These are phyloP conservation scores for Charadrius vociferus DNA, from an alignment of 2,113 vertebrate genomes.

Conservation along the genomic window DNA sequence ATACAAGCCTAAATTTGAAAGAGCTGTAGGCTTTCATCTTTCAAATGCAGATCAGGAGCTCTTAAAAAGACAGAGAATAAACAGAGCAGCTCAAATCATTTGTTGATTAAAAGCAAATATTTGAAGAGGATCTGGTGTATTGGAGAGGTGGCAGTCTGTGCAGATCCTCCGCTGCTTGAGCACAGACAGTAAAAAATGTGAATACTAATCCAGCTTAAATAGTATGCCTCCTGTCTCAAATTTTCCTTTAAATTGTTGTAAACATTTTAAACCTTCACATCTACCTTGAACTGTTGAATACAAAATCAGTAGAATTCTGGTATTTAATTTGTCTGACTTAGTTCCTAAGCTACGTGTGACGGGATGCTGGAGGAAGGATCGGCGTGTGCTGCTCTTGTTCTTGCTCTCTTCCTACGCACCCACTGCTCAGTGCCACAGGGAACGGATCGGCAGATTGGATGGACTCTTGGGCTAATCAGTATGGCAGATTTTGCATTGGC, in stretches of 20 bases:
- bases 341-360: neutral
- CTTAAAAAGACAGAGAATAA: neutral
- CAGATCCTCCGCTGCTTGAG: neutral
- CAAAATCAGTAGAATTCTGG: neutral
- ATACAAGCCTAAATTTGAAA: neutral
- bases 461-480: neutral
- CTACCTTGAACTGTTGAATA: neutral
- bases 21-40: neutral
- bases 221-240: neutral
- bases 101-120: conserved; percentile 6
- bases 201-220: neutral
- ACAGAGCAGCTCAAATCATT: neutral
- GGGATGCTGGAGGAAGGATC: neutral
- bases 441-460: accelerated
- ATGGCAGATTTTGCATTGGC: neutral
- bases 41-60: neutral
- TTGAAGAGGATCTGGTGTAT: neutral
- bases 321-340: neutral
- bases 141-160: neutral
- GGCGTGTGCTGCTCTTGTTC: neutral
- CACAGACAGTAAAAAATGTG: neutral
- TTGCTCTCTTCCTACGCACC: neutral
- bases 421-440: accelerated
- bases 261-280: neutral
- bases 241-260: neutral